Conservation (phyloP, 2,797 vertebrate genomes). For the Poeciliopsis presidionis region DNA sequence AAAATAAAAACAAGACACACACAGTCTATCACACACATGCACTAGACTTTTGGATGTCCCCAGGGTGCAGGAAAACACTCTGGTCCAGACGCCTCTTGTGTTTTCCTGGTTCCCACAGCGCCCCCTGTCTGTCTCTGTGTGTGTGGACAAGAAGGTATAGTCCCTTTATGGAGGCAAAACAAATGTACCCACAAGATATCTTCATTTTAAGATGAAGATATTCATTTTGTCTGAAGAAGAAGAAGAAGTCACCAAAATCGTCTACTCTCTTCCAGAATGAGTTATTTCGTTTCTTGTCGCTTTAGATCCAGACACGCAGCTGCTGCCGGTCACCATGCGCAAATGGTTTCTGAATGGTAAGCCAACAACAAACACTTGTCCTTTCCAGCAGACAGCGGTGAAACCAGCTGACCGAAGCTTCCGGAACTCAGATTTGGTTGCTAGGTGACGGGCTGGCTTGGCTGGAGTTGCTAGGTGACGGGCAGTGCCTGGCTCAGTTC, state of each 20-base stretch:
- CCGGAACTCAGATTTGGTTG: too few relatives aligned
- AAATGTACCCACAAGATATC: not conserved
- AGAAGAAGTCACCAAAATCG: not conserved
- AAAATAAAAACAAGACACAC: conserved; percentile 87
- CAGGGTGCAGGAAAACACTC: conserved; percentile 71
- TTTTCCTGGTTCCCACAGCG: conserved; percentile 34
- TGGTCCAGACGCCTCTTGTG: conserved; percentile 56
- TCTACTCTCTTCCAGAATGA: not conserved
- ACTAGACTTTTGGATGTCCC: conserved; percentile 52
- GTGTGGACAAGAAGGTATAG: conserved; percentile 15
- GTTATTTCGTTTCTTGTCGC: too few relatives aligned
- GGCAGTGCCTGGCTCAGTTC: too few relatives aligned
- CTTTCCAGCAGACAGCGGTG: too few relatives aligned
- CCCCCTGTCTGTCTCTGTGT: conserved; percentile 33
- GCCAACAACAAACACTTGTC: too few relatives aligned
- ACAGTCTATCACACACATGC: conserved; percentile 20
- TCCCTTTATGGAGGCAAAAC: not conserved
- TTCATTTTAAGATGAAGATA: not conserved
- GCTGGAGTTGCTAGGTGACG: too few relatives aligned
- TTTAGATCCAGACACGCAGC: too few relatives aligned
- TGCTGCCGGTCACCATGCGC: too few relatives aligned
- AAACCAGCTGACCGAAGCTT: too few relatives aligned
- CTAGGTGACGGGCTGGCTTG: too few relatives aligned
- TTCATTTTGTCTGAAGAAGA: not conserved
- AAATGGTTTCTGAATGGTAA: too few relatives aligned